Conservation (phyloP, 2,888 invertebrate genomes). For the Podotricha telesiphe region DNA sequence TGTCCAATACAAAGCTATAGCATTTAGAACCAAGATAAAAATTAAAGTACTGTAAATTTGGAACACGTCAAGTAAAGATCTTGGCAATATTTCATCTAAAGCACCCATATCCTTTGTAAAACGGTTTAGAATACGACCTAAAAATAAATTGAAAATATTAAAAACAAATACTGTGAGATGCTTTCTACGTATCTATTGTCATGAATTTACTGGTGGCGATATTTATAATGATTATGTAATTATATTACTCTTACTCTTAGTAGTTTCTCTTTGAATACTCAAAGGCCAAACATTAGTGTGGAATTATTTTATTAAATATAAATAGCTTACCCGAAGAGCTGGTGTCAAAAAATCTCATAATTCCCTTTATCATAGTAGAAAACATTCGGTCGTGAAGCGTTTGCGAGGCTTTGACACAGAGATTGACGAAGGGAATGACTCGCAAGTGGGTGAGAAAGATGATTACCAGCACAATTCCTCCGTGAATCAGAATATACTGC, state of each 20-base stretch:
- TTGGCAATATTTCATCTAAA: conserved; percentile 90
- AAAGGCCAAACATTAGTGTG: no score
- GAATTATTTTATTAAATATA: background rate
- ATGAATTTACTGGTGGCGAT: background rate
- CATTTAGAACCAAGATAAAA: conserved; percentile 85
- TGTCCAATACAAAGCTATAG: conserved; percentile 84
- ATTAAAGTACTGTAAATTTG: conserved; percentile 80
- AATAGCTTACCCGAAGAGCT: conserved; percentile 86
- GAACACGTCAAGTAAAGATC: conserved; percentile 86
- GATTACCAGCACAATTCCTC: conserved; percentile 75
- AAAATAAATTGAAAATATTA: conserved; percentile 34
- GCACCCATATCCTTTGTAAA: conserved; percentile 94
- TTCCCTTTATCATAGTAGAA: conserved; percentile 73
- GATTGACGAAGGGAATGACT: conserved; percentile 85
- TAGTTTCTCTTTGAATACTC: no score
- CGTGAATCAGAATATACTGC: conserved; percentile 85
- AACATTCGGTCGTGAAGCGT: conserved; percentile 89
- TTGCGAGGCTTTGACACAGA: conserved; percentile 86
- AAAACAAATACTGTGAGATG: background rate
- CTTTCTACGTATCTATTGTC: no score
- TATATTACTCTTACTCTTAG: background rate
- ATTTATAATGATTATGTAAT: no score
- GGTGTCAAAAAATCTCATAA: conserved; percentile 90
- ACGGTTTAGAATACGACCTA: conserved; percentile 88
- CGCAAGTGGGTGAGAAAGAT: conserved; percentile 84